phyloP scores from a whole-genome alignment of 2,888 invertebrate species.

The Ormyrus thymus region DNA sequence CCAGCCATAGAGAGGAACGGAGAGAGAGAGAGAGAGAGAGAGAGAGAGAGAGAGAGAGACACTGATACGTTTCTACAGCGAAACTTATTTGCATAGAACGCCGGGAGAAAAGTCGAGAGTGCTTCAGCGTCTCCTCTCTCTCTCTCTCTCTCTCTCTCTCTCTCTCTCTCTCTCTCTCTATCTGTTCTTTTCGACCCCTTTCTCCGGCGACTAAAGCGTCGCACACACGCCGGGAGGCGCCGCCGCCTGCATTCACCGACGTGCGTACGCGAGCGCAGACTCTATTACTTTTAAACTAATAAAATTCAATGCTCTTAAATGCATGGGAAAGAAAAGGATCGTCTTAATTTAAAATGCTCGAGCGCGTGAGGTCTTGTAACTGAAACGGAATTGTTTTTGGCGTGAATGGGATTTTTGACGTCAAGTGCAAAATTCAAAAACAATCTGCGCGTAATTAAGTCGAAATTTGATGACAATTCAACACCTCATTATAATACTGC shows the following conservation, averaged over 20 bases:
- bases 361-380: too few species aligned
- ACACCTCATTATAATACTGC: too few species aligned
- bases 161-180: too few species aligned
- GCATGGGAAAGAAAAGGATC: not conserved
- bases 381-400: too few species aligned
- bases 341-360: too few species aligned
- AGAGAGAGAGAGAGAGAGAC: not conserved
- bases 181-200: conserved; percentile 9
- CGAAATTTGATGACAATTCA: too few species aligned
- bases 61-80: conserved; percentile 27
- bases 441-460: too few species aligned
- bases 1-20: not conserved
- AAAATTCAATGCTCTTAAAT: conserved; percentile 5
- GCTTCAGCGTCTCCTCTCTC: conserved; percentile 30
- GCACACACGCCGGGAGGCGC: not conserved
- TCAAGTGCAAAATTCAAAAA: too few species aligned
- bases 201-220: not conserved
- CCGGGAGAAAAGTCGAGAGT: conserved; percentile 28
- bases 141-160: too few species aligned
- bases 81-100: conserved; percentile 44
- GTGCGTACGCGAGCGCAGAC: not conserved
- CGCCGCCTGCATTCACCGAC: not conserved
- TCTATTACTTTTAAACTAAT: conserved; percentile 1
- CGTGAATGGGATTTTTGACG: too few species aligned
- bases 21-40: not conserved